Evolutionary conservation across 2,113 vertebrate species (phyloP).

Genomic region (Pachycephala philippinensis): DNA sequence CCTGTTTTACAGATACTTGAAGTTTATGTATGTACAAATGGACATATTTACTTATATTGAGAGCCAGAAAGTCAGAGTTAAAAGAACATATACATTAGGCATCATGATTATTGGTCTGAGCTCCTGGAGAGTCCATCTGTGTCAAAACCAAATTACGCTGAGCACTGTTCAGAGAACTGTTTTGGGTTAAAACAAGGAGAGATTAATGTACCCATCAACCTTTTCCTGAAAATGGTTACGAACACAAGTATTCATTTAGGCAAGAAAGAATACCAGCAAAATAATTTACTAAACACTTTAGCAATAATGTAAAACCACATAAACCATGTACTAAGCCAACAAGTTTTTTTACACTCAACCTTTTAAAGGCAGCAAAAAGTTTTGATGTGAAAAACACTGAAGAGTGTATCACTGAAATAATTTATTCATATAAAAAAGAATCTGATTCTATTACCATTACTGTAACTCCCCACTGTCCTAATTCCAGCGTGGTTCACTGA

Average conservation of each 20-base stretch:
- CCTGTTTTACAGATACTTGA: not conserved
- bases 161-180: not conserved
- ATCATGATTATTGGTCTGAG: not conserved
- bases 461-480: not conserved
- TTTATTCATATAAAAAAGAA: not conserved
- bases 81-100: not conserved
- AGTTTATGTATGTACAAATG: not conserved
- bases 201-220: not conserved
- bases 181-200: not conserved
- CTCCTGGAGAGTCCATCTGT: not conserved
- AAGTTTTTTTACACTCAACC: not conserved
- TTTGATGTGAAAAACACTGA: not conserved
- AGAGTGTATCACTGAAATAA: not conserved
- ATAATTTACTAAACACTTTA: not conserved
- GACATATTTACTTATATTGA: not conserved
- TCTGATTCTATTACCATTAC: not conserved
- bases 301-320: not conserved
- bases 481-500: not conserved
- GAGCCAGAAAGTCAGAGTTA: not conserved
- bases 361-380: not conserved
- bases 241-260: not conserved
- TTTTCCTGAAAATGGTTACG: not conserved
- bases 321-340: not conserved
- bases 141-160: not conserved
- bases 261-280: not conserved